Evolutionary conservation across 2,797 vertebrate species (phyloP).

Genomic region (Pangasius macronema): DNA sequence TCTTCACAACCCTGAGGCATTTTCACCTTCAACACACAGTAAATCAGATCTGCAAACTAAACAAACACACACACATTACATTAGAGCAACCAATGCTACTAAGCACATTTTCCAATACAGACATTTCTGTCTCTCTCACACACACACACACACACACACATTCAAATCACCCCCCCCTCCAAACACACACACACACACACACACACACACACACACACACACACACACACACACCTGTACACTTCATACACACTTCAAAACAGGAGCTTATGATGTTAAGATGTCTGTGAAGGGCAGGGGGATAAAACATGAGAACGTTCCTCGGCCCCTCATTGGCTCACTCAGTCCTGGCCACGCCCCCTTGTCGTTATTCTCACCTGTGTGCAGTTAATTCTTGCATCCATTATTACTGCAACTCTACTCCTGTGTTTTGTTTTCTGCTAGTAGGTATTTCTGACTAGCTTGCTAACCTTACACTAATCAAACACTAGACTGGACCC

Average conservation of each 20-base stretch:
- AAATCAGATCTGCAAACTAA: constrained; percentile 41
- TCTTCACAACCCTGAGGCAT: constrained; percentile 19
- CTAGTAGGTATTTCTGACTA: no score
- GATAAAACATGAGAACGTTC: neutral
- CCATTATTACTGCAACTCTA: no score
- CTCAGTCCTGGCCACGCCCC: neutral
- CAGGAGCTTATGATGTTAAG: neutral
- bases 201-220: constrained; percentile 50
- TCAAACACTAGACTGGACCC: no score
- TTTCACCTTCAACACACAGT: constrained; percentile 36
- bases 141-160: constrained; percentile 46
- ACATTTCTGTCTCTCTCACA: neutral
- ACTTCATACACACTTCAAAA: neutral
- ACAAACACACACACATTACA: constrained; percentile 45
- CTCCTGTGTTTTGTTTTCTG: no score
- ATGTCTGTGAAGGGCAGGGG: neutral
- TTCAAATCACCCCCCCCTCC: no score
- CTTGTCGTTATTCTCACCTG: neutral
- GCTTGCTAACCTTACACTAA: no score
- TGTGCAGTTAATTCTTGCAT: no score
- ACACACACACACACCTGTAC: neutral
- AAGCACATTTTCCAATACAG: neutral
- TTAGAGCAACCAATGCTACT: constrained; percentile 54
- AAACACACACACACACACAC: constrained; percentile 49
- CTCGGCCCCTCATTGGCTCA: neutral